Conservation (phyloP, 2,797 vertebrate genomes). For the Carduelis carduelis region DNA sequence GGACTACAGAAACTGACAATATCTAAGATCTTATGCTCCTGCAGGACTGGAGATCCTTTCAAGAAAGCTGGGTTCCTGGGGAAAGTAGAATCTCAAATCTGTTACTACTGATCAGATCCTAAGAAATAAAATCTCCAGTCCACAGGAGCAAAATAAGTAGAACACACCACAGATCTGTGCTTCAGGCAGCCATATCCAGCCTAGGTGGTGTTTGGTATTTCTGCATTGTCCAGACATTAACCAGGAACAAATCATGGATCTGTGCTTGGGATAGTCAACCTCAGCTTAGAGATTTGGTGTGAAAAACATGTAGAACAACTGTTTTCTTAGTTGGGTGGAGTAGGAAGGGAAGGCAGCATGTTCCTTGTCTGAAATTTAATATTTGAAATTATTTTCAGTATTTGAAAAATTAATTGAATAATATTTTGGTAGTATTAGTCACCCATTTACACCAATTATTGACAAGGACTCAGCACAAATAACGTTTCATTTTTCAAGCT, state of each 20-base stretch:
- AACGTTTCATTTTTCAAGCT: neutral
- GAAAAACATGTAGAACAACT: neutral
- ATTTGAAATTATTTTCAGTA: neutral
- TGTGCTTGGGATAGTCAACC: neutral
- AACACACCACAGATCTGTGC: neutral
- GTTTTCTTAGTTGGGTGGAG: neutral
- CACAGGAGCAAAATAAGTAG: neutral
- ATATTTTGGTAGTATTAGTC: neutral
- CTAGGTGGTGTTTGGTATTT: neutral
- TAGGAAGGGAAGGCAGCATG: accelerated
- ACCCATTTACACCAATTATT: neutral
- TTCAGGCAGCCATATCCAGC: neutral
- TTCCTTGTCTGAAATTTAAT: neutral
- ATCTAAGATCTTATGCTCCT: neutral
- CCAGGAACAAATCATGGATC: neutral
- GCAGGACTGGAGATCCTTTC: neutral
- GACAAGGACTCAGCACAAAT: neutral
- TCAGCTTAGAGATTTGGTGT: neutral
- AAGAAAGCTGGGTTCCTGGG: neutral
- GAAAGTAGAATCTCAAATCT: neutral
- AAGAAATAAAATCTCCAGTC: neutral
- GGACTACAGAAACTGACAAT: neutral
- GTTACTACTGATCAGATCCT: neutral
- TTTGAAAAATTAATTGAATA: neutral
- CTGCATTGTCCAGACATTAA: neutral